phyloP scores from a whole-genome alignment of 1,140 invertebrate genomes.

The Brachionus plicatilis region DNA sequence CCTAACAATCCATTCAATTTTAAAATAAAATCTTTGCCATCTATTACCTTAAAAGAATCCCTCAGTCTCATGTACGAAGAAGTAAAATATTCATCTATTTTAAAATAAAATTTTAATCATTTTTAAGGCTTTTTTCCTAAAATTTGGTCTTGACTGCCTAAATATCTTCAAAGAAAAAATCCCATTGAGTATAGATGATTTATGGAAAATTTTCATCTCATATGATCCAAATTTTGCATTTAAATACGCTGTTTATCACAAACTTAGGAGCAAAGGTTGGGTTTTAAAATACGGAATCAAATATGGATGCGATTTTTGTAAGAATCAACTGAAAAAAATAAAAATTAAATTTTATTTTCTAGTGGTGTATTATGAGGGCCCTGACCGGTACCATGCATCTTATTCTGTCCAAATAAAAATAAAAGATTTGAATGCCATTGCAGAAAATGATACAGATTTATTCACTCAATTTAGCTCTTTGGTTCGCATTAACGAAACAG shows the following conservation, averaged over 20 bases:
- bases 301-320: slow-evolving; percentile 39
- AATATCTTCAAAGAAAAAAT: neutral
- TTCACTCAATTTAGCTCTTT: slow-evolving; percentile 35
- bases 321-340: neutral
- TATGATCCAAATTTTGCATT: slow-evolving; percentile 8
- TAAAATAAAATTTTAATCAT: neutral
- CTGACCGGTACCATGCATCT: slow-evolving; percentile 24
- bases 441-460: neutral
- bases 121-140: slow-evolving; percentile 21
- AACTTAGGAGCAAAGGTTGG: slow-evolving; percentile 34
- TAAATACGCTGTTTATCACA: slow-evolving; percentile 36
- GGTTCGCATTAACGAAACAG: slow-evolving; percentile 33
- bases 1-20: neutral
- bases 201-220: neutral
- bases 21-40: slow-evolving; percentile 1
- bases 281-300: slow-evolving; percentile 36
- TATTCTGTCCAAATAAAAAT: slow-evolving; percentile 26
- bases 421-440: neutral
- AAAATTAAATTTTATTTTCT: neutral
- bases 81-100: neutral
- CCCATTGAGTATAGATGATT: neutral
- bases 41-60: neutral
- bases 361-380: slow-evolving; percentile 35
- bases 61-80: slow-evolving; percentile 26
- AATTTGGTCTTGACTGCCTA: slow-evolving; percentile 19